Evolutionary conservation across 2,888 invertebrate genomes (phyloP).

Genomic region (Kryphioiulus occultus): DNA sequence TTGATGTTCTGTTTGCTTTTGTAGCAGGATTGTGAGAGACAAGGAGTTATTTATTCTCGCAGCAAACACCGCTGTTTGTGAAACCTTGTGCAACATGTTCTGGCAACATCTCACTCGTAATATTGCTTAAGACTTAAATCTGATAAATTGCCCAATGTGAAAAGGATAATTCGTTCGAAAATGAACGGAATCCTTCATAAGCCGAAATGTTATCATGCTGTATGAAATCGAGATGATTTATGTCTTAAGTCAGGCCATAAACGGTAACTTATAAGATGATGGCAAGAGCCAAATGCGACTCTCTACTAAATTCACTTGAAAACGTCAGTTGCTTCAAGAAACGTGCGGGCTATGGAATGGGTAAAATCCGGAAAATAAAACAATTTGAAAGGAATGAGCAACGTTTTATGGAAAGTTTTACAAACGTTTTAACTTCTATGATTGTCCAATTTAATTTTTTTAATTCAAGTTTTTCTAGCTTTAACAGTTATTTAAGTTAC

Average conservation of each 20-base stretch:
- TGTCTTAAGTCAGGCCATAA: neutral
- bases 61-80: neutral
- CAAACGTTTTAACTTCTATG: neutral
- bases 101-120: neutral
- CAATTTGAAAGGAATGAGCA: neutral
- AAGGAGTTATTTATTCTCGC: neutral
- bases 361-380: neutral
- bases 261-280: slow-evolving; percentile 18
- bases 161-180: slow-evolving; percentile 35
- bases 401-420: neutral
- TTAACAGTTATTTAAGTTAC: too few species aligned
- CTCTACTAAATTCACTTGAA: neutral
- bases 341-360: neutral
- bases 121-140: slow-evolving; percentile 24
- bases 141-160: neutral
- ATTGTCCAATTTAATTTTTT: neutral
- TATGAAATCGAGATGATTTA: neutral
- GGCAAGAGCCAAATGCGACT: neutral
- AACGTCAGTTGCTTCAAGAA: neutral
- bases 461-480: too few species aligned
- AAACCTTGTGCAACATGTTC: neutral
- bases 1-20: neutral
- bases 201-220: neutral
- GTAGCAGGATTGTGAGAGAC: neutral
- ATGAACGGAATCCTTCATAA: slow-evolving; percentile 26